Evolutionary conservation across 1,140 invertebrate genomes (phyloP), one percentile per base, ranked within the genome.

Genomic region (Drosophila funebris): DNA sequence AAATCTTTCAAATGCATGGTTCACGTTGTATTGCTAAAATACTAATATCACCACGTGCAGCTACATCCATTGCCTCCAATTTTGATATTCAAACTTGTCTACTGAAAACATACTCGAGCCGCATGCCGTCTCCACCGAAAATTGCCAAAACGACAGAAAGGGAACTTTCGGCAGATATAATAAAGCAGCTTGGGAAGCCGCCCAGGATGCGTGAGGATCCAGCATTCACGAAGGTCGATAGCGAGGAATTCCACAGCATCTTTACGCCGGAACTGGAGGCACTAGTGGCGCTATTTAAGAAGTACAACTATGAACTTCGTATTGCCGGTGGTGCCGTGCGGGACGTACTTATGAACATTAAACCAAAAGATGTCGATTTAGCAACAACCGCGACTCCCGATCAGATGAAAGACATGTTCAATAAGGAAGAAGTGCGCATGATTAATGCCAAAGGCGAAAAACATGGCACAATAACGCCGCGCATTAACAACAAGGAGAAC

Each of bases 391-490:
- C 99, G 4, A 99, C 98, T 2, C 99, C 99, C 0, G 93, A 96
- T 14, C 93, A 99, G 93, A 99, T 99, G 98, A 99, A 98, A 92
- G 93, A 95, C 54, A 97, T 99, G 95, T 99, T 99, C 91, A 94
- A 92, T 1, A 92, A 94, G 48, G 97, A 99, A 93, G 93, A 96
- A 50, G 94, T 99, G 14, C 93, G 98, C 78, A 96, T 99, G 96
- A 96, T 99, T 9, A 99, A 99, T 92, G 93, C 93, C 22, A 97
- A 96, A 77, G 99, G 99, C 8, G 98, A 99, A 92, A 97, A 96
- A 84, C 99, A 99, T 94, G 99, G 99, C 0, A 99, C 99, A 2
- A 96, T 99, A 52, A 99, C 98, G n/a, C 95, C 97, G 3, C 94
- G 99, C 66, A 97, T 99, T 39, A 97, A 99, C 93, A 96, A 99